Conservation (phyloP, 2,888 invertebrate genomes). For the Drosophila quasianomalipes region DNA sequence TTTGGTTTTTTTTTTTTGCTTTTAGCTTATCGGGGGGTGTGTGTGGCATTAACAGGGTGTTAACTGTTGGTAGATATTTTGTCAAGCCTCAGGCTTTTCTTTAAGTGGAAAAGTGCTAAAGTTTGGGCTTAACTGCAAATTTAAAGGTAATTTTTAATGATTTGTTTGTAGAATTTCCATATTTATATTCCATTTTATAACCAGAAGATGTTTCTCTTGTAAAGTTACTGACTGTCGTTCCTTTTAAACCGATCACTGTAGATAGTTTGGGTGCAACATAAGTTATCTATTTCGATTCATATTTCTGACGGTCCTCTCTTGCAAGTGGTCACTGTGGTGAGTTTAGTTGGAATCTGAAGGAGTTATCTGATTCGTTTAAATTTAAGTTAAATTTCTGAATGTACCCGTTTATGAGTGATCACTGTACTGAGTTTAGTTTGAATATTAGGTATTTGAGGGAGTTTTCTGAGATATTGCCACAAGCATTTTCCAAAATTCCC, state of each 20-base stretch:
- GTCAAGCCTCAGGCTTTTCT: not conserved
- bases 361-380: not conserved
- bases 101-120: not conserved
- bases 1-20: constrained; percentile 1
- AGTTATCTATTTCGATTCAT: not conserved
- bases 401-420: not conserved
- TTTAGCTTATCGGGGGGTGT: constrained; percentile 29
- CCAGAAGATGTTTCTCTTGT: not conserved
- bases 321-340: not conserved
- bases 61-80: constrained; percentile 33
- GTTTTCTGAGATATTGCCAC: not conserved
- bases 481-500: not conserved
- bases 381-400: not conserved
- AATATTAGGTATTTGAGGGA: not conserved
- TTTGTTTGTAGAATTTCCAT: not conserved
- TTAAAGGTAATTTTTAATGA: not conserved
- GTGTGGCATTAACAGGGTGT: constrained; percentile 43
- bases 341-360: not conserved
- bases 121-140: not conserved
- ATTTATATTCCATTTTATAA: not conserved
- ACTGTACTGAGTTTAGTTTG: not conserved
- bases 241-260: not conserved
- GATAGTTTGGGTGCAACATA: not conserved
- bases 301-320: not conserved
- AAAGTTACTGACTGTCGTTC: not conserved